Base-by-base conservation (phyloP, 2,888 invertebrate genomes). In the Subacronicta megacephala region DNA sequence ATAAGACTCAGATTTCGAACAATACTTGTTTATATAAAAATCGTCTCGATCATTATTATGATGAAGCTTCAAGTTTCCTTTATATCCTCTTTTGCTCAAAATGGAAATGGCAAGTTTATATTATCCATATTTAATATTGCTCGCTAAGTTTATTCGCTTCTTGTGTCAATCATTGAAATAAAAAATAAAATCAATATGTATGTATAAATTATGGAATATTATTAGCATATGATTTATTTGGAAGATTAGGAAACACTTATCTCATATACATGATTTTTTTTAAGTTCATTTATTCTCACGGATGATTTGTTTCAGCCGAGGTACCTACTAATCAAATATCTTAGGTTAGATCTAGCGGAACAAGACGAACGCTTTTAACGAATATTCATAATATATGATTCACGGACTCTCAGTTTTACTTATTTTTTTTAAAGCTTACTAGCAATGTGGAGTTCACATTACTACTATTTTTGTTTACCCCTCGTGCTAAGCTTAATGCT, bases 1-100 rank as follows among this genome's bases (percentile, higher is more conserved):
- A 75, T 80, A 75, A 74, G 60, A 74, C 38, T 65, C 58, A 68
- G 41, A 62, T 49, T 72, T 49, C 56, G 29, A 67, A 64, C 67
- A 71, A 65, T 70, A 66, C 43, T 55, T 58, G 53, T 66, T 49
- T 53, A 55, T 62, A 41, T 47, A 71, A 54, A 59, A 54, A 53
- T 47, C 54, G 49, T 60, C 45, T 55, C 40, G 40, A 44, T 51
- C 40, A 44, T 75, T 43, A 61, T 57, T 53, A 57, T 62, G 50
- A 61, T 67, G 76, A 62, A 47, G 56, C 43, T 59, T 58, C 42
- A n/a, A n/a, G n/a, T n/a, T n/a, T n/a, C n/a, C n/a, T n/a, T n/a
- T n/a, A 66, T 49, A 70, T 67, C 57, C 63, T 47, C 33, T 65
- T 68, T 51, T 57, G 29, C 49, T 59, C 44, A 56, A 65, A 58